Evolutionary conservation across 2,113 vertebrate species (phyloP).

Genomic region (Struthio camelus): DNA sequence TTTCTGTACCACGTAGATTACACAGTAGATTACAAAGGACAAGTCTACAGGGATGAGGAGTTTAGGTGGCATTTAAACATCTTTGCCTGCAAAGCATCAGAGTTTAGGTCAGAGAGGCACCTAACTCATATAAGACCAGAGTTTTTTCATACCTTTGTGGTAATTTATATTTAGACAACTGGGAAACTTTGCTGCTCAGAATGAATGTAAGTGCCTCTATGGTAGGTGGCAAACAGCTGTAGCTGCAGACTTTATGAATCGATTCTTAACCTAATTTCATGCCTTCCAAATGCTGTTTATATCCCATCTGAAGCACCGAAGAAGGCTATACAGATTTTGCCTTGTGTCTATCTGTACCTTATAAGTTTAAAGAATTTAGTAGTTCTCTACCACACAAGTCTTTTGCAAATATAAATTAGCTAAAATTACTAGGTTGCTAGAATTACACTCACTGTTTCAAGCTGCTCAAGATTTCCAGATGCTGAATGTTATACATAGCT

Average conservation of each 20-base stretch:
- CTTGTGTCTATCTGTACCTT: background rate
- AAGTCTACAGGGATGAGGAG: background rate
- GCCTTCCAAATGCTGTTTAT: background rate
- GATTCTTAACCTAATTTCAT: background rate
- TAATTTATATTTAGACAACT: background rate
- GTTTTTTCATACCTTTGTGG: background rate
- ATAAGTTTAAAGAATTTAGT: background rate
- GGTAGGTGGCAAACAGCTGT: background rate
- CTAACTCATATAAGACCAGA: background rate
- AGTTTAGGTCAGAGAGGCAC: background rate
- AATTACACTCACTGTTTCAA: background rate
- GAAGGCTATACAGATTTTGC: accelerated
- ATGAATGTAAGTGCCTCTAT: background rate
- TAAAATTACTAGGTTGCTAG: background rate
- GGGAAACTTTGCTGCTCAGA: background rate
- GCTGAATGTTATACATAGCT: background rate
- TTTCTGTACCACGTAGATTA: background rate
- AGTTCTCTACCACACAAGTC: background rate
- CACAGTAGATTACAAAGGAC: background rate
- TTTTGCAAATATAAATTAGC: background rate
- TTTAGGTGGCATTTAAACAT: background rate
- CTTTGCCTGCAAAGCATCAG: background rate
- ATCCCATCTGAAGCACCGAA: background rate
- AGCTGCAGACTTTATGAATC: background rate
- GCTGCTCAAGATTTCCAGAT: background rate